Evolutionary conservation across 1,140 invertebrate genomes (phyloP).

Genomic region (Rhagoletis zephyria): DNA sequence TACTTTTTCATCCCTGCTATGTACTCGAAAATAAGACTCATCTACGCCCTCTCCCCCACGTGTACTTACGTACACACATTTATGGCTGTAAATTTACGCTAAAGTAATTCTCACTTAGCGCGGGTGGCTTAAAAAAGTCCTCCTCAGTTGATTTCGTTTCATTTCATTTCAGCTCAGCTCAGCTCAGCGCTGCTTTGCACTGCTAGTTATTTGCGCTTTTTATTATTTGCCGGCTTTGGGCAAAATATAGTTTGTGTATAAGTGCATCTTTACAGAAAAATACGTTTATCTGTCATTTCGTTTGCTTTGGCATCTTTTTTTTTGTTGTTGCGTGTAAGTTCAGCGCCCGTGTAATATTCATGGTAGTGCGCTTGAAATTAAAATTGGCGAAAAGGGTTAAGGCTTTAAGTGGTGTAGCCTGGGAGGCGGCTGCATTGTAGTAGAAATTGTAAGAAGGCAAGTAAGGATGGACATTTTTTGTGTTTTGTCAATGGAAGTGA

Average conservation of each 20-base stretch:
- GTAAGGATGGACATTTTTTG: neutral
- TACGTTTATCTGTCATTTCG: constrained; percentile 45
- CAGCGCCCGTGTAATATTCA: neutral
- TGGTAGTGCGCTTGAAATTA: constrained; percentile 18
- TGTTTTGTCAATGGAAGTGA: neutral
- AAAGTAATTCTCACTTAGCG: constrained; percentile 33
- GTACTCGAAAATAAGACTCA: neutral
- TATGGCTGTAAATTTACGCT: constrained; percentile 18
- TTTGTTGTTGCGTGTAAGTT: neutral
- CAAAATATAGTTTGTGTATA: neutral
- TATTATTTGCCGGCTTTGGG: constrained; percentile 41
- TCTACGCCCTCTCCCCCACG: neutral
- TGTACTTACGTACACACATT: neutral
- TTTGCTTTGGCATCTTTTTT: constrained; percentile 25
- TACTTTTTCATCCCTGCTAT: no score
- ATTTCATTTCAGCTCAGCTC: constrained; percentile 14
- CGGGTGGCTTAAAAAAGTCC: constrained; percentile 31
- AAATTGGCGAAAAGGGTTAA: constrained; percentile 49
- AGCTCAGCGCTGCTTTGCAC: constrained; percentile 19
- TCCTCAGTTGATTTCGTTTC: no score
- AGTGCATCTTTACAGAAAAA: neutral
- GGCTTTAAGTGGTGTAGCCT: constrained; percentile 18
- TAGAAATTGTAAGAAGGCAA: neutral
- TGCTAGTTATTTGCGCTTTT: constrained; percentile 39
- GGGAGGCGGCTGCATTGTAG: neutral